Evolutionary conservation across 2,113 vertebrate genomes (phyloP).

Genomic region (Sceloporus undulatus): DNA sequence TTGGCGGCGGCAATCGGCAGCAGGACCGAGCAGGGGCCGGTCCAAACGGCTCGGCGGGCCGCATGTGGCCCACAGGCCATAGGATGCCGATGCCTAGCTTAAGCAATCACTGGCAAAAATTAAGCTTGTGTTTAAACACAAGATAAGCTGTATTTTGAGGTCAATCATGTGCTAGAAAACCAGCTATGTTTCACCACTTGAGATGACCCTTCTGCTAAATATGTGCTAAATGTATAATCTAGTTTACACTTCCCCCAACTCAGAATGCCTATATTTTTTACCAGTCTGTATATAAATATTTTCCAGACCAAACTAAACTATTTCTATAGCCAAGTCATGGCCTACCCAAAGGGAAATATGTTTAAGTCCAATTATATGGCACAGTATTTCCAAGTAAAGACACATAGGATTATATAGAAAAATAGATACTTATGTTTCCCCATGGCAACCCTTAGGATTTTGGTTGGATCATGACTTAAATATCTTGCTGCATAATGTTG

Average conservation of each 20-base stretch:
- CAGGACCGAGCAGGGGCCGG: no score
- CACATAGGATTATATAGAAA: not conserved
- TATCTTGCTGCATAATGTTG: not conserved
- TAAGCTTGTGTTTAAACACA: no score
- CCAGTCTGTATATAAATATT: not conserved
- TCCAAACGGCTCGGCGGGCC: no score
- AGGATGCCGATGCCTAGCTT: no score
- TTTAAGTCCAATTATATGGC: not conserved
- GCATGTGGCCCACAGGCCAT: no score
- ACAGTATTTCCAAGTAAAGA: not conserved
- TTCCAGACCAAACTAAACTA: not conserved
- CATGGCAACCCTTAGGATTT: not conserved
- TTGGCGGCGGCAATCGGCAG: no score
- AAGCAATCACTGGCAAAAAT: no score
- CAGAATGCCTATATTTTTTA: not conserved
- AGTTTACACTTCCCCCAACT: no score
- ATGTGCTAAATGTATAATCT: no score
- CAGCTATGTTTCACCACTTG: not conserved
- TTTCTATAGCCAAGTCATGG: no score
- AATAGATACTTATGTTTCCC: not conserved
- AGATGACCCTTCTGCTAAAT: not conserved
- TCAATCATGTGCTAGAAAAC: no score
- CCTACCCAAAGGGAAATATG: not conserved
- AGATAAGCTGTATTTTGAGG: no score
- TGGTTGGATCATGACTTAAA: not conserved